Conservation (phyloP, 2,888 invertebrate species). For the Meta bourneti region DNA sequence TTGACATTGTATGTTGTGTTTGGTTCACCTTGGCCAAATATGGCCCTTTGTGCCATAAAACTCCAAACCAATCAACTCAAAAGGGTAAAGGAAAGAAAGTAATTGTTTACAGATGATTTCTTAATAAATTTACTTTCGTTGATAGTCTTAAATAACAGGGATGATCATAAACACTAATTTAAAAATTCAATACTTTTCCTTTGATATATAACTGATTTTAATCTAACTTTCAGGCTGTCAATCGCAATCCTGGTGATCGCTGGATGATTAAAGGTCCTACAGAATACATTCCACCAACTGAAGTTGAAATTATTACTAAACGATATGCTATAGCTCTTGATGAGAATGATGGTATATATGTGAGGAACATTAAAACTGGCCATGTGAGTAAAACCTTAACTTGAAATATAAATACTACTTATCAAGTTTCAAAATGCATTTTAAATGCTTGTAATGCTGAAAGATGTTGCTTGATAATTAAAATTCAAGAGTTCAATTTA, state of each 20-base stretch:
- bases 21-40: too few relatives aligned
- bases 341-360: conserved; percentile 83
- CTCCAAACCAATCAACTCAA: too few relatives aligned
- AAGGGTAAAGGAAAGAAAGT: too few relatives aligned
- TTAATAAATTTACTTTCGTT: too few relatives aligned
- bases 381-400: conserved; percentile 75
- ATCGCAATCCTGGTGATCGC: conserved; percentile 82
- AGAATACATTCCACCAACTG: conserved; percentile 83
- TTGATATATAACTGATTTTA: not conserved
- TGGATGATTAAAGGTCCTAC: conserved; percentile 83
- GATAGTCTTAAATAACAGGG: too few relatives aligned
- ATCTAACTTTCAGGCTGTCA: conserved; percentile 78
- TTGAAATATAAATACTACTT: not conserved
- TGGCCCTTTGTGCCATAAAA: too few relatives aligned
- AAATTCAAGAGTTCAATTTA: too few relatives aligned
- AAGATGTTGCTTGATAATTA: too few relatives aligned
- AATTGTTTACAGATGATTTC: too few relatives aligned
- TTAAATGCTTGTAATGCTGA: not conserved
- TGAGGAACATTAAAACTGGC: conserved; percentile 81
- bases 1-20: too few relatives aligned
- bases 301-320: conserved; percentile 82
- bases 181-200: too few relatives aligned
- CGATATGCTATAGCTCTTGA: conserved; percentile 82
- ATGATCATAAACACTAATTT: too few relatives aligned
- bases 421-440: not conserved